Evolutionary conservation across 2,888 invertebrate genomes (phyloP).

Genomic region (Itoplectis maculator): DNA sequence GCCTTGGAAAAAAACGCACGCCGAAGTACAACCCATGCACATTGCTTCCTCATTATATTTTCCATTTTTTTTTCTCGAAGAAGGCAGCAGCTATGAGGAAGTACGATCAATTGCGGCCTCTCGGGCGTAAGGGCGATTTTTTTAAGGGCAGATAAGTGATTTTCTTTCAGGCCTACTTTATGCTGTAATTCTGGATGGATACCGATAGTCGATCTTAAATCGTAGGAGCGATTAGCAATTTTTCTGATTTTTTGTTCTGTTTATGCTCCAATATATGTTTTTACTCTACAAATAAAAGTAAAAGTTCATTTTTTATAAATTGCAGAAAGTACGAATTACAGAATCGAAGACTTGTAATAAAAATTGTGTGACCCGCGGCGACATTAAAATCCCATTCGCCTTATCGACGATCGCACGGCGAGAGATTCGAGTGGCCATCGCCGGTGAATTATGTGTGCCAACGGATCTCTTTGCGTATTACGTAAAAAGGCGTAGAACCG

Average conservation of each 20-base stretch:
- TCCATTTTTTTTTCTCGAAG: neutral
- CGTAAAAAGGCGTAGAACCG: slow-evolving; percentile 46
- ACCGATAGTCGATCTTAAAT: too few relatives aligned
- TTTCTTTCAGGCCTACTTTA: too few relatives aligned
- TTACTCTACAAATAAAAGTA: neutral
- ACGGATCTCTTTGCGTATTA: slow-evolving; percentile 30
- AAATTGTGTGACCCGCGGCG: neutral
- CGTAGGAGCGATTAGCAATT: too few relatives aligned
- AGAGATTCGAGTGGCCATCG: neutral
- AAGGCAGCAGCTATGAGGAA: neutral
- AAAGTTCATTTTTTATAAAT: too few relatives aligned
- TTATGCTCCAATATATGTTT: too few relatives aligned
- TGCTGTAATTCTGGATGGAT: too few relatives aligned
- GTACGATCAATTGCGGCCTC: neutral
- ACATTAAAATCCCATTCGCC: neutral
- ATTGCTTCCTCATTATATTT: neutral
- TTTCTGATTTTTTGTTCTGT: too few relatives aligned
- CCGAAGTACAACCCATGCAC: too few relatives aligned
- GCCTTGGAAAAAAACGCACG: too few relatives aligned
- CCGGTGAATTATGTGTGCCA: neutral
- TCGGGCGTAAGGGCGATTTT: neutral
- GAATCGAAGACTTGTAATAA: too few relatives aligned
- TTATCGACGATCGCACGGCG: neutral
- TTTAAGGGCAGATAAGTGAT: too few relatives aligned
- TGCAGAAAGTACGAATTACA: too few relatives aligned